phyloP scores from a whole-genome alignment of 2,888 invertebrate genomes.

The Calliphora vomitoria region DNA sequence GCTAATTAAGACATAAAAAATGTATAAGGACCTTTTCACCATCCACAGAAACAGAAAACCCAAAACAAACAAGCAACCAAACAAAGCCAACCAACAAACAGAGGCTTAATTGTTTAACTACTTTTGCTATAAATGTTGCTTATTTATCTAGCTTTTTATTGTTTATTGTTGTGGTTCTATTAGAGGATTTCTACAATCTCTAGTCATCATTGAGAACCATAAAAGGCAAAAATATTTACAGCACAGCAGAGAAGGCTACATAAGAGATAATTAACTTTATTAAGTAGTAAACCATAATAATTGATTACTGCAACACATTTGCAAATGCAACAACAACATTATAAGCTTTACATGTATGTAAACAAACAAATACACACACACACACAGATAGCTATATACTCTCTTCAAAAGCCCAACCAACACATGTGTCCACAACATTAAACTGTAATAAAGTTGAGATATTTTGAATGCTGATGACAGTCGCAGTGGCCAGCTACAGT shows the following conservation, averaged over 20 bases:
- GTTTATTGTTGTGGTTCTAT: background rate
- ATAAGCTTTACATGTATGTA: constrained; percentile 38
- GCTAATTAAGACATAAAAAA: constrained; percentile 22
- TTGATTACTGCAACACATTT: constrained; percentile 59
- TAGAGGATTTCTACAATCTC: background rate
- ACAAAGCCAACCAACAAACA: background rate
- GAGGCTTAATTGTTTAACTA: constrained; percentile 9
- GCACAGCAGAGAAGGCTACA: background rate
- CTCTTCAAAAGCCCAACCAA: constrained; percentile 7
- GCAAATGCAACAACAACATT: constrained; percentile 42
- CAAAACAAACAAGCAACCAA: background rate
- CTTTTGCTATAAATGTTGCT: constrained; percentile 7
- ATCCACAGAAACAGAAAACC: background rate
- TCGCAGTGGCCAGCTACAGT: background rate
- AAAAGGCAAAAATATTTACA: constrained; percentile 2
- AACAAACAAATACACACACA: constrained; percentile 26
- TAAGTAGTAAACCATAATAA: constrained; percentile 66
- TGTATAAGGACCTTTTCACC: background rate
- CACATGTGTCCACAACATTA: constrained; percentile 43
- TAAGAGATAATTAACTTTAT: constrained; percentile 58
- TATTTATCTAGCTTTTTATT: background rate
- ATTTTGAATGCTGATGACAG: constrained; percentile 61
- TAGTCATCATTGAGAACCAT: background rate
- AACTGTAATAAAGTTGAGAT: constrained; percentile 37
- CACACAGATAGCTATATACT: background rate